Percentiles rank a stretch among this genome's conserved stretches.
Evolutionary conservation across 2,113 vertebrate genomes (phyloP).

Genomic region (Passer domesticus): DNA sequence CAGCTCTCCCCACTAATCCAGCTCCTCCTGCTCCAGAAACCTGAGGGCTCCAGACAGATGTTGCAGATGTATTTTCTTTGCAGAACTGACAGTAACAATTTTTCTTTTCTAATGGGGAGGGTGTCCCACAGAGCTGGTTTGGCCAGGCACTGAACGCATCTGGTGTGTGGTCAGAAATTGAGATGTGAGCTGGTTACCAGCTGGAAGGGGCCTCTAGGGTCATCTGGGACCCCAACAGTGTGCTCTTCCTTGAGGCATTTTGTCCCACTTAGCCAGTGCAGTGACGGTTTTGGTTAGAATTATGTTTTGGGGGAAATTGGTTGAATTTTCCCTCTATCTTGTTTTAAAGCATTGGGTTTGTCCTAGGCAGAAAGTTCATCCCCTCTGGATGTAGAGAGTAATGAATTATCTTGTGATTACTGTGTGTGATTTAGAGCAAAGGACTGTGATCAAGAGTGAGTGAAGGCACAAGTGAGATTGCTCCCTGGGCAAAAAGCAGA

Average conservation of each 20-base stretch:
- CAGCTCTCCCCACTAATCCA: background rate
- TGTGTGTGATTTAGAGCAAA: background rate
- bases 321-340: background rate
- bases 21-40: background rate
- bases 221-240: accelerated
- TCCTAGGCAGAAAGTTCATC: background rate
- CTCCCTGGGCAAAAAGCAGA: background rate
- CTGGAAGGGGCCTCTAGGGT: background rate
- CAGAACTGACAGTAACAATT: background rate
- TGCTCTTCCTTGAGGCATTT: background rate
- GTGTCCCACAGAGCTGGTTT: background rate
- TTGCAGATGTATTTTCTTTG: background rate
- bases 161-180: background rate
- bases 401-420: background rate
- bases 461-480: background rate
- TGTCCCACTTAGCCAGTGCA: background rate
- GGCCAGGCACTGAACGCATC: accelerated
- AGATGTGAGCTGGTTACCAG: background rate
- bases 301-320: accelerated
- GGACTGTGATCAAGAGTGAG: background rate
- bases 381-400: accelerated
- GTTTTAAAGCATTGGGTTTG: background rate
- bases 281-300: background rate
- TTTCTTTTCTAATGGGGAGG: background rate
- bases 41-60: background rate